A percentile compares a stretch with the other conserved stretches of the same genome.
These are phyloP conservation scores for Epicauta chinensis DNA, from an alignment of 1,140 invertebrate genomes.

Conservation along the genomic window DNA sequence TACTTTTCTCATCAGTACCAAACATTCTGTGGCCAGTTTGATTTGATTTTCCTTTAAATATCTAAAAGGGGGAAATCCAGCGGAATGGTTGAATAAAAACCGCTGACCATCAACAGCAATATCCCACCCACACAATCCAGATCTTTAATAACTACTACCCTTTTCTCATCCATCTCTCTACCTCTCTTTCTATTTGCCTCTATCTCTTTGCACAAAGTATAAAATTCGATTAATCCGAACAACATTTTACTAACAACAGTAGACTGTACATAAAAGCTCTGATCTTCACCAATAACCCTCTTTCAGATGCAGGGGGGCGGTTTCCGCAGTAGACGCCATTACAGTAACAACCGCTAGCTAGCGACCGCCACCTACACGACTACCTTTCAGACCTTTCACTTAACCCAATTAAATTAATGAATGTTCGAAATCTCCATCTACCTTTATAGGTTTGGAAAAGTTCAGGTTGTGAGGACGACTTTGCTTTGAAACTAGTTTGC, in stretches of 20 bases:
- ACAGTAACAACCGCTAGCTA: too few species aligned
- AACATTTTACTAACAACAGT: constrained; percentile 26
- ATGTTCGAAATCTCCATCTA: constrained; percentile 26
- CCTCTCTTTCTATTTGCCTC: neutral
- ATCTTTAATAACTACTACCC: too few species aligned
- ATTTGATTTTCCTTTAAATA: constrained; percentile 31
- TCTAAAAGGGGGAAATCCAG: constrained; percentile 8
- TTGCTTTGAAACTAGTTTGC: constrained; percentile 17
- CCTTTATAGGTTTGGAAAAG: constrained; percentile 24
- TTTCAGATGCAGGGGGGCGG: too few species aligned
- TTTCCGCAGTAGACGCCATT: constrained; percentile 5
- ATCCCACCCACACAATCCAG: too few species aligned
- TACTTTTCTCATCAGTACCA: constrained; percentile 25
- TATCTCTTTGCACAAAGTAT: constrained; percentile 31
- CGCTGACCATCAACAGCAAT: constrained; percentile 19
- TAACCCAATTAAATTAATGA: constrained; percentile 33
- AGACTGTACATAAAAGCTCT: constrained; percentile 25
- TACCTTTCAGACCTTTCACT: constrained; percentile 27
- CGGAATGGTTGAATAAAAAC: constrained; percentile 11
- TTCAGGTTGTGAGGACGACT: constrained; percentile 5
- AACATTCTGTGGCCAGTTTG: constrained; percentile 20
- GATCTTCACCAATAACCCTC: constrained; percentile 26
- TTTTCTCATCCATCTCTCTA: too few species aligned
- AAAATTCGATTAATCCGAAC: constrained; percentile 32
- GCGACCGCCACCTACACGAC: too few species aligned